Evolutionary conservation across 2,113 vertebrate species (phyloP), one percentile per base, ranked within the genome.

Genomic region (Tetraodon nigroviridis): DNA sequence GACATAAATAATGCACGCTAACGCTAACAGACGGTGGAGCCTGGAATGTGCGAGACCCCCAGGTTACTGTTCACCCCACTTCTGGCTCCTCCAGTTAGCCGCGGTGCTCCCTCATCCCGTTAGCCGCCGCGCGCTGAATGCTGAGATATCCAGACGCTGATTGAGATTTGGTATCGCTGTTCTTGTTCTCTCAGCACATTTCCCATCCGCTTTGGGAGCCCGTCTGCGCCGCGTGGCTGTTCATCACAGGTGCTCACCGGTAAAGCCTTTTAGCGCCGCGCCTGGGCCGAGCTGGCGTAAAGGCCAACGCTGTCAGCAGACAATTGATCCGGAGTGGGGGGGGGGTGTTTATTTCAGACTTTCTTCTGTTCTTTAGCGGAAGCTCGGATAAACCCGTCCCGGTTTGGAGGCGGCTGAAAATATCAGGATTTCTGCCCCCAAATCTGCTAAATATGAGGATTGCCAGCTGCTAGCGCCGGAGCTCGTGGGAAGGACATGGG

Each of bases 1-100:
- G 71, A 67, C 71, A 86, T 88, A 81, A 90, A 90, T 87, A 90
- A 90, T 87, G 81, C 83, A 89, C 57, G 58, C 67, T 71, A 68
- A 84, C 76, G 85, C 78, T 85, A 81, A 84, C 76, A 60, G 74
- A 52, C 44, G 61, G 57, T 20, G 46, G 66, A 64, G n/a, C n/a
- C n/a, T n/a, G n/a, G n/a, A 21, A 44, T 54, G 71, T 68, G 27
- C 66, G 19, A 55, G 51, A 75, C 68, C n/a, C 44, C 44, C 32
- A 12, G 8, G 1, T 37, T 37, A 37, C 1, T 41, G 59, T 67
- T 21, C 51, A 66, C 69, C 58, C 57, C 55, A 15, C 53, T 58
- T 63, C 20, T 47, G 19, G 19, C 47, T 16, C n/a, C 50, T 20
- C 16, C 18, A 45, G 51, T 20, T 41, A 41, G 7, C 22, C 12